phyloP scores from a whole-genome alignment of 2,113 vertebrate genomes.

The Pachyramphus minor region DNA sequence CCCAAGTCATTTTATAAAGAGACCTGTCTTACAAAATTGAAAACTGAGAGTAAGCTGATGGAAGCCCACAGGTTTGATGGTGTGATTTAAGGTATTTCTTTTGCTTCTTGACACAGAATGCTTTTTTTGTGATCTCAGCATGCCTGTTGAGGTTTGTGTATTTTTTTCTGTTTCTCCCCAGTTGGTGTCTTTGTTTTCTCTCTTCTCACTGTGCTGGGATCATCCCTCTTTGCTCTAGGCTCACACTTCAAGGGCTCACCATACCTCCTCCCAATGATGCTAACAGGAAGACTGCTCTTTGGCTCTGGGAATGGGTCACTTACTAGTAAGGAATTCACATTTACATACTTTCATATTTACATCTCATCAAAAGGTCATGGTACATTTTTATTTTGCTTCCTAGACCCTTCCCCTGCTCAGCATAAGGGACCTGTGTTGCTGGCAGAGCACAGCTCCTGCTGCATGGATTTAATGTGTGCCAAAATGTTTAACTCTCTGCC shows the following conservation, averaged over 20 bases:
- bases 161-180: constrained; percentile 30
- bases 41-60: neutral
- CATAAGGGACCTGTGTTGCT: neutral
- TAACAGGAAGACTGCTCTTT: constrained; percentile 79
- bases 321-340: constrained; percentile 68
- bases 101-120: neutral
- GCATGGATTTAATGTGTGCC: neutral
- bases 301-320: constrained; percentile 82
- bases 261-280: constrained; percentile 81
- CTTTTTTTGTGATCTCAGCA: neutral
- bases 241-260: constrained; percentile 80
- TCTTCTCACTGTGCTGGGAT: constrained; percentile 79
- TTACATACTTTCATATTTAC: neutral
- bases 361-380: neutral
- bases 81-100: neutral
- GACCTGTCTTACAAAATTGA: neutral
- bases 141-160: neutral
- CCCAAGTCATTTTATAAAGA: neutral
- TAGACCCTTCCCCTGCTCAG: neutral
- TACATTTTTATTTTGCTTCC: neutral
- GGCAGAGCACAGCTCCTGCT: neutral
- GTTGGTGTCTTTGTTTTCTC: constrained; percentile 82
- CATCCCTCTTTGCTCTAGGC: constrained; percentile 79
- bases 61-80: neutral
- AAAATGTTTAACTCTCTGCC: neutral